Evolutionary conservation across 2,113 vertebrate genomes (phyloP).

Genomic region (Eretmochelys imbricata): DNA sequence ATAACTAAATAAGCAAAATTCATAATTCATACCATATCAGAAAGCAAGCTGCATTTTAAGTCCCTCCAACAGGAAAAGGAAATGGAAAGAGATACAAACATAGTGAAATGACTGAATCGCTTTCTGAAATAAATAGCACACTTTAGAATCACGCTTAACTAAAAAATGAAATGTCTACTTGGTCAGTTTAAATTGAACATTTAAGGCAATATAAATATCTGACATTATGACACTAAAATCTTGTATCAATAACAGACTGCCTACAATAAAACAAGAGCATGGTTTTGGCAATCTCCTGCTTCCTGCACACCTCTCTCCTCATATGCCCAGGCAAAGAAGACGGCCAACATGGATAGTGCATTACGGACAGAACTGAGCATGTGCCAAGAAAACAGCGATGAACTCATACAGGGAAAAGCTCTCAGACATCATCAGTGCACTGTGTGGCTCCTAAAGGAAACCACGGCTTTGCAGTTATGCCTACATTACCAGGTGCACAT

Average conservation of each 20-base stretch:
- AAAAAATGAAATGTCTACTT: conserved; percentile 7
- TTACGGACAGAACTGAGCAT: conserved; percentile 5
- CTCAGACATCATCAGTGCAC: neutral
- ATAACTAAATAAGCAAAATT: conserved; percentile 38
- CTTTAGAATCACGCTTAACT: conserved; percentile 8
- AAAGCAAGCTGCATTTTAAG: conserved; percentile 31
- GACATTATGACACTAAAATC: neutral
- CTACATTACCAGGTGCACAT: neutral
- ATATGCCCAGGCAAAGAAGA: neutral
- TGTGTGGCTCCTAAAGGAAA: neutral
- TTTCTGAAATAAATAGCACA: neutral
- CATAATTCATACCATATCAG: neutral
- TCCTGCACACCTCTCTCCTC: neutral
- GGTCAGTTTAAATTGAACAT: conserved; percentile 14
- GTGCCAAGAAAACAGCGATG: neutral
- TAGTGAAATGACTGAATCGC: neutral
- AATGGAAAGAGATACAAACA: neutral
- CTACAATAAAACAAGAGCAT: neutral
- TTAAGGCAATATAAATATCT: neutral
- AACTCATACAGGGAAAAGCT: neutral
- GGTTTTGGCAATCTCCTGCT: neutral
- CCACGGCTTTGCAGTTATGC: neutral
- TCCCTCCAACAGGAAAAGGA: neutral
- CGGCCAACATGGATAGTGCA: neutral
- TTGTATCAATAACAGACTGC: neutral